Evolutionary conservation across 35 echinoderm and acorn worm genomes (phyloP), one percentile per base, ranked within the genome.

Genomic region (Nesometra sesokonis): DNA sequence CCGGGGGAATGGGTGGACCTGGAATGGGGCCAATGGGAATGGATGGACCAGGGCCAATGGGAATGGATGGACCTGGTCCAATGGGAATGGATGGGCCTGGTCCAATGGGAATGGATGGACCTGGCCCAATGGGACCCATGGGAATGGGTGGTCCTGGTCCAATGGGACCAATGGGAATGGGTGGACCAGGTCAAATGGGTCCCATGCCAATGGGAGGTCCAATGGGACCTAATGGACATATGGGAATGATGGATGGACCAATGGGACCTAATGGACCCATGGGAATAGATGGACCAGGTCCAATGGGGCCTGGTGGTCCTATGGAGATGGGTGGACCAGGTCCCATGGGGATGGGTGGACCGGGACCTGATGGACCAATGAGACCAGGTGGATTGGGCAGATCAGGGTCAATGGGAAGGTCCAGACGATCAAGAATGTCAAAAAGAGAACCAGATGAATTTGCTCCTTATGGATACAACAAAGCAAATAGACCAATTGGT

Each of bases 21-120:
- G 84, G 47, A 76, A 86, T 86, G 84, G 84, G 84, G 13, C 46
- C 84, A 34, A 47, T 46, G 32, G 47, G 30, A 27, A 86, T 86
- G 52, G 84, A 32, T 31, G 84, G 84, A 33, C 84, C 84, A 76
- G 84, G 84, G 21, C 11, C 39, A 34, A 76, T 86, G 43, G 84
- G 83, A 8, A 33, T 52, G 30, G 83, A 31, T 35, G 29, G 33
- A 32, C 52, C 33, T 32, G 84, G 29, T 86, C 29, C 84, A 67
- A 34, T 35, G 32, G 84, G 38, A 85, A 47, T 32, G 38, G 43
- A 11, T 31, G 33, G 83, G 32, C 57, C 57, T 17, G 29, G 46
- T 33, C 84, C 38, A 35, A 33, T 27, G 23, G 38, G 43, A 32
- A 67, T 67, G 52, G 52, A 27, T 11, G 83, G 83, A 11, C 38